phyloP scores from a whole-genome alignment of 1,140 invertebrate species.

The Papilio polytes region DNA sequence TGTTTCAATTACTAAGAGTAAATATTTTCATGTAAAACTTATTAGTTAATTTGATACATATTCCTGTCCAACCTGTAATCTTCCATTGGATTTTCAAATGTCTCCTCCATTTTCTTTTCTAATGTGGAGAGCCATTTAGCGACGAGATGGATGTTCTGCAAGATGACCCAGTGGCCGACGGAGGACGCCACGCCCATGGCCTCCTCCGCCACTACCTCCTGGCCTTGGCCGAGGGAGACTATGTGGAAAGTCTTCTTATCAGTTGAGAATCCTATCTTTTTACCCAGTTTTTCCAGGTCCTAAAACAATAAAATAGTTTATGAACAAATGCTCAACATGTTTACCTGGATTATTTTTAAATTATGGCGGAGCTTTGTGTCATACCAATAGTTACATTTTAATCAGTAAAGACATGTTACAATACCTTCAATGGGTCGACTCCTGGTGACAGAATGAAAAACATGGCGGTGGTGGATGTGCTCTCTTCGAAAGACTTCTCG shows the following conservation, averaged over 20 bases:
- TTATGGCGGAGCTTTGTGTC: too few species aligned
- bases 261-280: slow-evolving; percentile 91
- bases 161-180: slow-evolving; percentile 96
- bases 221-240: slow-evolving; percentile 97
- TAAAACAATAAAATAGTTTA: slow-evolving; percentile 42
- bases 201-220: slow-evolving; percentile 95
- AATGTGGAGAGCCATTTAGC: slow-evolving; percentile 93
- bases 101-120: slow-evolving; percentile 96
- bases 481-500: slow-evolving; percentile 94
- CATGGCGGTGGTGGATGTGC: slow-evolving; percentile 92
- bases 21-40: background rate
- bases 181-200: slow-evolving; percentile 91
- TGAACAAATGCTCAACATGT: background rate
- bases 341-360: too few species aligned
- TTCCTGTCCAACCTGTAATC: slow-evolving; percentile 84
- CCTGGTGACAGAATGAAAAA: slow-evolving; percentile 98
- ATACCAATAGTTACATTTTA: too few species aligned
- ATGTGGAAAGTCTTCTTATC: slow-evolving; percentile 95
- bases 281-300: slow-evolving; percentile 80
- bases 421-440: slow-evolving; percentile 94
- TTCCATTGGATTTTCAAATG: slow-evolving; percentile 87
- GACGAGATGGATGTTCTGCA: slow-evolving; percentile 96
- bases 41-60: slow-evolving; percentile 10
- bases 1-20: background rate
- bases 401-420: background rate